A percentile compares a stretch with the other conserved stretches of the same genome.
These are phyloP conservation scores for Trogon surrucura DNA, from an alignment of 2,113 vertebrate genomes.

Conservation along the genomic window DNA sequence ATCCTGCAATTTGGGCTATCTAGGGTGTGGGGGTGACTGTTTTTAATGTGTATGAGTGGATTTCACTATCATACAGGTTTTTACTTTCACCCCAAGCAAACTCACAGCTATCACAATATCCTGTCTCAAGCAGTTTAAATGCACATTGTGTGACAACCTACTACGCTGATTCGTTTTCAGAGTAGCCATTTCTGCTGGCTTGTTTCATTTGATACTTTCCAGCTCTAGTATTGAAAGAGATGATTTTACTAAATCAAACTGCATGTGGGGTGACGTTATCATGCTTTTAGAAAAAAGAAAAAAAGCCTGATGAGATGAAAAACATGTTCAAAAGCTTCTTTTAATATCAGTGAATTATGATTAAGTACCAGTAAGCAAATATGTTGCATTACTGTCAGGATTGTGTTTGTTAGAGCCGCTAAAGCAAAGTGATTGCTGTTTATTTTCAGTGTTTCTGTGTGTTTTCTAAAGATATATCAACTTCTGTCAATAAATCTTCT, in stretches of 20 bases:
- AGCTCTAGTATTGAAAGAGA: neutral
- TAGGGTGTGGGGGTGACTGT: neutral
- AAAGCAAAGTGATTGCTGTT: neutral
- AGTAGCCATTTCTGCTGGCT: neutral
- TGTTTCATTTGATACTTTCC: neutral
- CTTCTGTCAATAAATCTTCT: neutral
- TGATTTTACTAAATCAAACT: neutral
- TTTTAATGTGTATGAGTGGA: accelerated
- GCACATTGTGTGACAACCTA: neutral
- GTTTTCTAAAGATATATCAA: neutral
- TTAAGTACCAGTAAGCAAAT: neutral
- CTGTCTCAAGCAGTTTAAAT: neutral
- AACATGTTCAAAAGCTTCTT: neutral
- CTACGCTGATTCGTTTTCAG: neutral
- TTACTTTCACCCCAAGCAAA: neutral
- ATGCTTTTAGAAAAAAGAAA: neutral
- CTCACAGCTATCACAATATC: neutral
- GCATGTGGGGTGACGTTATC: neutral
- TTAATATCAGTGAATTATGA: neutral
- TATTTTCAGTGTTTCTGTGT: neutral
- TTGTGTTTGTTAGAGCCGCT: neutral
- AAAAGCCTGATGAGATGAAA: neutral
- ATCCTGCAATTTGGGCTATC: neutral
- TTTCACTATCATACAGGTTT: neutral
- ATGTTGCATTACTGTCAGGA: neutral